Evolutionary conservation across 37 sponge, comb jelly and placozoan species (phyloP).

Genomic region (Beroe forskalii): DNA sequence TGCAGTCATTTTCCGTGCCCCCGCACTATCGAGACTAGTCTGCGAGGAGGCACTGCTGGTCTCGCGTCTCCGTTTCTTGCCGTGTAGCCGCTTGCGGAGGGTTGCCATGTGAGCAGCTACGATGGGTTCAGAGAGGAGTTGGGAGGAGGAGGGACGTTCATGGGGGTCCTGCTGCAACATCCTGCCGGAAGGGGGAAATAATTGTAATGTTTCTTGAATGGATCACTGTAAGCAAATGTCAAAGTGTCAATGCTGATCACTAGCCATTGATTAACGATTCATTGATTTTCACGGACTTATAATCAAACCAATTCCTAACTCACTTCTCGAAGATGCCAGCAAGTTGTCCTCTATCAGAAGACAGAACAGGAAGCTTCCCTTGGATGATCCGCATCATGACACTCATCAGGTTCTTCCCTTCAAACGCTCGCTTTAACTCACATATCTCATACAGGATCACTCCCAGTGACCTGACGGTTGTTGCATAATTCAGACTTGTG

Average conservation of each 20-base stretch:
- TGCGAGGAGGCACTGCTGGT: conserved; percentile 42
- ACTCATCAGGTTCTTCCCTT: conserved; percentile 72
- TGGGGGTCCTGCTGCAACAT: conserved; percentile 87
- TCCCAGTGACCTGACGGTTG: conserved; percentile 81
- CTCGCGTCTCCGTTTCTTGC: conserved; percentile 19
- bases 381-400: conserved; percentile 63
- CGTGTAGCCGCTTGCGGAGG: conserved; percentile 49
- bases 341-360: conserved; percentile 27
- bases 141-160: conserved; percentile 78
- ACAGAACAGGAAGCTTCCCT: conserved; percentile 39
- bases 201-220: no score
- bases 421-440: conserved; percentile 82
- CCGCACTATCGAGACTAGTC: conserved; percentile 3
- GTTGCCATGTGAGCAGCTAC: conserved; percentile 71
- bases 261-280: no score
- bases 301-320: no score
- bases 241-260: no score
- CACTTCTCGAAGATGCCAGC: conserved; percentile 25
- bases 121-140: conserved; percentile 78
- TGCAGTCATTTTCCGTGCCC: conserved; percentile 40
- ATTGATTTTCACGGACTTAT: no score
- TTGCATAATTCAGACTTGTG: no score
- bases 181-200: conserved; percentile 62
- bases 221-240: no score
- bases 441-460: conserved; percentile 90